phyloP scores from a whole-genome alignment of 1,140 invertebrate species.

The Glomeris maerens region DNA sequence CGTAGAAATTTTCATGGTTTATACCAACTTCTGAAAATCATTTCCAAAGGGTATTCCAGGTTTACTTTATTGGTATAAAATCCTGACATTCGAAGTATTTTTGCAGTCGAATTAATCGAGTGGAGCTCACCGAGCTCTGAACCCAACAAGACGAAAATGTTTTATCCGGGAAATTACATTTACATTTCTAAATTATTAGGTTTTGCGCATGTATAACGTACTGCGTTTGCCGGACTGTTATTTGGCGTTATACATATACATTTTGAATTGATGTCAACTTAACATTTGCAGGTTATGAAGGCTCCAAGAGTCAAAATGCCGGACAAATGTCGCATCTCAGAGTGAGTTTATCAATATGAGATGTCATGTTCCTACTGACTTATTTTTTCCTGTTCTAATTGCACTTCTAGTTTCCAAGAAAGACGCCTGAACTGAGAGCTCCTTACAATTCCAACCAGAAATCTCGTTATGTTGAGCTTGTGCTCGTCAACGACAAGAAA shows the following conservation, averaged over 20 bases:
- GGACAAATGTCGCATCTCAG: neutral
- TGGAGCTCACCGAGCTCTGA: no score
- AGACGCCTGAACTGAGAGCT: constrained; percentile 40
- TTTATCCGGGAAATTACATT: no score
- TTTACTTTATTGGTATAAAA: no score
- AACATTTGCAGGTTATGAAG: constrained; percentile 23
- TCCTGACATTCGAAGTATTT: no score
- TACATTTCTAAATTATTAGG: neutral
- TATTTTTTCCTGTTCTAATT: constrained; percentile 47
- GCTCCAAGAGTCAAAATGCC: constrained; percentile 15
- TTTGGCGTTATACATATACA: neutral
- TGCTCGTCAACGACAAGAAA: constrained; percentile 77
- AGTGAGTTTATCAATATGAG: neutral
- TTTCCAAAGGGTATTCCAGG: no score
- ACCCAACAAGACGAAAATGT: no score
- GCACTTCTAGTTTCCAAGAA: constrained; percentile 12
- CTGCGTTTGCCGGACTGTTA: neutral
- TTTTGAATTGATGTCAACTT: constrained; percentile 1
- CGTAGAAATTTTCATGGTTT: no score
- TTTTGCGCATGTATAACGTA: neutral
- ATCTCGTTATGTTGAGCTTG: constrained; percentile 81
- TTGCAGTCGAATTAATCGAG: no score
- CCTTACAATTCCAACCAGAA: constrained; percentile 76
- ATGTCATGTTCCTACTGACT: neutral
- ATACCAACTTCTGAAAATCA: no score